phyloP scores from a whole-genome alignment of 2,797 vertebrate genomes.

The Galagoides demidoff region DNA sequence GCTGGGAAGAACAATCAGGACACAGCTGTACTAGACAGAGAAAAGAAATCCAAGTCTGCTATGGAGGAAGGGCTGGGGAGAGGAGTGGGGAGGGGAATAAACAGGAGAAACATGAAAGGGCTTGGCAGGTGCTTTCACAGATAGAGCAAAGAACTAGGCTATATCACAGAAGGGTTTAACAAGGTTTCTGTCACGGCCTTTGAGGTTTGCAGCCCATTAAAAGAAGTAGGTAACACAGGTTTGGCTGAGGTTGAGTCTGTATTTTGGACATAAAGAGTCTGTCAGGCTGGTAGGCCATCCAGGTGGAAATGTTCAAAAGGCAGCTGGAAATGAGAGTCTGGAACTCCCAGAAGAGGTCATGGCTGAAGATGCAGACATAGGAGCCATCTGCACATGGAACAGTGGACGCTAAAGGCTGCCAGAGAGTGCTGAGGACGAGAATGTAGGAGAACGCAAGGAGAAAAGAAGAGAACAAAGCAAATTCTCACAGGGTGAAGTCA shows the following conservation, averaged over 20 bases:
- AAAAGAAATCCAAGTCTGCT: neutral
- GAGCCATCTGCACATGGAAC: neutral
- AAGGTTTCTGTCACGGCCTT: neutral
- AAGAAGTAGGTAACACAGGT: neutral
- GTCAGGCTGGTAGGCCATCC: neutral
- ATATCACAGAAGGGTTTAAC: neutral
- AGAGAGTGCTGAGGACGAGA: neutral
- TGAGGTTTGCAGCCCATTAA: neutral
- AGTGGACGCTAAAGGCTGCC: neutral
- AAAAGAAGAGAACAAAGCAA: constrained; percentile 1
- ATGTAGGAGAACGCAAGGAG: neutral
- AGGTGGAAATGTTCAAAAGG: neutral
- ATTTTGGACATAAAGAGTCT: neutral
- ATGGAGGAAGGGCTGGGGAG: neutral
- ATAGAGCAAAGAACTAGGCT: too few relatives aligned
- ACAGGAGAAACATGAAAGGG: neutral
- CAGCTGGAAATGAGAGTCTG: neutral
- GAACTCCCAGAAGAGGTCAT: neutral
- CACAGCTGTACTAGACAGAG: neutral
- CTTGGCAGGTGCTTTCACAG: neutral
- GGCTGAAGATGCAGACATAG: neutral
- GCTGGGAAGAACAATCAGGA: neutral
- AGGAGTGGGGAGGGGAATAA: neutral
- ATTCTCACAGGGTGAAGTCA: neutral
- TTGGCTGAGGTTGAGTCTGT: neutral